Base-by-base conservation (phyloP, 2,888 invertebrate genomes). In the Drosophila conformis region DNA sequence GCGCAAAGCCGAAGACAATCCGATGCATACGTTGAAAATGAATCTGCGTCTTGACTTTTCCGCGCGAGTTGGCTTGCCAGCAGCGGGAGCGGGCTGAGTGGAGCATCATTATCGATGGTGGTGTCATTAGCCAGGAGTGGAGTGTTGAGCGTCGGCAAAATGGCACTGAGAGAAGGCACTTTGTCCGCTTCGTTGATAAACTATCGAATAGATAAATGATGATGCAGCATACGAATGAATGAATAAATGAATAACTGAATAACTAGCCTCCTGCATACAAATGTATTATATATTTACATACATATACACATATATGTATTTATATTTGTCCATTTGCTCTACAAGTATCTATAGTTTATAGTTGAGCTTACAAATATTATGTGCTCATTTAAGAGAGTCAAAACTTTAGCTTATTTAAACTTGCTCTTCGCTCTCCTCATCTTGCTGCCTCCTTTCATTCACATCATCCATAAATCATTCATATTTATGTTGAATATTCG, bases 71-170 rank as follows among this genome's bases (percentile, higher is more conserved):
- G 71, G 68, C 74, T 54, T 68, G 63, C 62, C 60, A 67, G 27
- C 70, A 66, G 21, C 38, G 33, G 40, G 29, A 31, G 29, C 10
- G 58, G 13, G 7, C 52, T 38, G 7, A 21, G 21, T 33, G 65
- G n/a, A 59, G 66, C 86, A 82, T 83, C 80, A 85, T 83, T 87
- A 87, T 87, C 88, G 83, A 74, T 83, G 86, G 74, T 85, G 83
- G 74, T 83, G 83, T 87, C 88, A 83, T 83, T 85, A 80, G 86
- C 74, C 74, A 80, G 59, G 69, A 68, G 78, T 78, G 65, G 65
- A 73, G 80, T 69, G 78, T 58, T 25, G 40, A 62, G 38, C 29
- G 49, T 58, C 49, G 40, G 49, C 48, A 53, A 65, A 21, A 29
- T 48, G 35, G 21, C 29, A 52, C 35, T 42, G 36, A n/a, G 40